Evolutionary conservation across 1,140 invertebrate species (phyloP), one percentile per base, ranked within the genome.

Genomic region (Drosophila tropicalis): DNA sequence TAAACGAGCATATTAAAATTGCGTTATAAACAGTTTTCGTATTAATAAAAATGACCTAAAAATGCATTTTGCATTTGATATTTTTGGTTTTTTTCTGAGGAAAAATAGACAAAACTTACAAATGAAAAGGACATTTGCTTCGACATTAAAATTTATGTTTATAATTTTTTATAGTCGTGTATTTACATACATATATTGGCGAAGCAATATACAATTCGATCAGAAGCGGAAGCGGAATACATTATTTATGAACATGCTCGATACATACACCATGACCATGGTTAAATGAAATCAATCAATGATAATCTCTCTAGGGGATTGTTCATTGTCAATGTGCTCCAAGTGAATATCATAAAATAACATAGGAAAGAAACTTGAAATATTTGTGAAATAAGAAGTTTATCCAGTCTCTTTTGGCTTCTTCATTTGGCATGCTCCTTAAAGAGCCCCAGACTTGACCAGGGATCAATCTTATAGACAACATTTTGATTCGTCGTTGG

Each of bases 11-110:
- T 69, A 85, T 74, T 76, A 71, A 85, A 81, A 77, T 70, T 75
- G 70, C 79, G 62, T 78, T 83, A 83, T 79, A 80, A 76, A 79
- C 72, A 73, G 39, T 41, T 63, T 58, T 64, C 41, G 58, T 78
- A 73, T 68, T 80, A 69, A 77, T 85, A 85, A 85, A 85, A 67
- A 79, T 84, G 81, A 84, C 81, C 81, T 85, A 85, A 85, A 83
- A 85, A 58, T 85, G 81, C 81, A 85, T 62, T 65, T 74, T 77
- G 74, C 81, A 85, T 66, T 55, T 76, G 75, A 63, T 66, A 76
- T 58, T 58, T 32, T 64, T 67, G 0, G 10, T 10, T 36, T 36
- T 36, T 36, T 12, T 10, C n/a, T 12, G 22, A 64, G 36, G 61
- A 57, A 15, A 36, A 32, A 60, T 32, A 34, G 10, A 29, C 44